Conservation (phyloP, 2,888 invertebrate species). For the Loripinus fragilis region DNA sequence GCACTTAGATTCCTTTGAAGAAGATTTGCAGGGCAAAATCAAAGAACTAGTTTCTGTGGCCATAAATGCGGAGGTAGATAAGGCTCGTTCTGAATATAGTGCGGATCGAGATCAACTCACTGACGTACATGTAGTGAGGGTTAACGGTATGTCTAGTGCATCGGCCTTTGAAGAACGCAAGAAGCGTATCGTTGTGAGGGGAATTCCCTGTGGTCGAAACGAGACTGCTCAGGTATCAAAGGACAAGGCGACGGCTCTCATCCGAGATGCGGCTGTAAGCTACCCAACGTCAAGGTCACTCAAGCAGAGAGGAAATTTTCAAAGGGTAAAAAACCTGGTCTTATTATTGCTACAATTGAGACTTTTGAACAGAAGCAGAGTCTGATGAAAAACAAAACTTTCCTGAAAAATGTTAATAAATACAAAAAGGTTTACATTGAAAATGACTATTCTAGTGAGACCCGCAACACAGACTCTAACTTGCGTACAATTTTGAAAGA, state of each 20-base stretch:
- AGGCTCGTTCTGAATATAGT: background rate
- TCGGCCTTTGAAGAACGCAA: background rate
- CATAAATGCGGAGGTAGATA: slow-evolving; percentile 2
- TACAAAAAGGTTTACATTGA: too few relatives aligned
- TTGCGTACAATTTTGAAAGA: too few relatives aligned
- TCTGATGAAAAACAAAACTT: too few relatives aligned
- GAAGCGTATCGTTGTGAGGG: slow-evolving; percentile 7
- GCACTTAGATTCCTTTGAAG: background rate
- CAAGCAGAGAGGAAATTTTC: slow-evolving; percentile 8
- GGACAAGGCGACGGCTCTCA: slow-evolving; percentile 6
- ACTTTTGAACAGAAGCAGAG: too few relatives aligned
- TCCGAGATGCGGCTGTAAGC: slow-evolving; percentile 4
- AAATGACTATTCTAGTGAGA: too few relatives aligned
- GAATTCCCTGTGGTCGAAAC: background rate
- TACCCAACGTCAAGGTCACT: slow-evolving; percentile 6
- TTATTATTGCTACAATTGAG: too few relatives aligned
- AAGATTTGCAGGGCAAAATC: background rate
- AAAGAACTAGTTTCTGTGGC: slow-evolving; percentile 8
- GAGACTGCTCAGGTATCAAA: background rate
- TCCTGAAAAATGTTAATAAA: too few relatives aligned
- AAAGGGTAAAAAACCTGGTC: too few relatives aligned
- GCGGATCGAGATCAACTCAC: background rate
- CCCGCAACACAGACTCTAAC: too few relatives aligned
- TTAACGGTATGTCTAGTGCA: slow-evolving; percentile 2
- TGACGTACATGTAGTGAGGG: background rate